Base-by-base conservation (phyloP, 2,888 invertebrate species). In the Vandiemenella viatica region DNA sequence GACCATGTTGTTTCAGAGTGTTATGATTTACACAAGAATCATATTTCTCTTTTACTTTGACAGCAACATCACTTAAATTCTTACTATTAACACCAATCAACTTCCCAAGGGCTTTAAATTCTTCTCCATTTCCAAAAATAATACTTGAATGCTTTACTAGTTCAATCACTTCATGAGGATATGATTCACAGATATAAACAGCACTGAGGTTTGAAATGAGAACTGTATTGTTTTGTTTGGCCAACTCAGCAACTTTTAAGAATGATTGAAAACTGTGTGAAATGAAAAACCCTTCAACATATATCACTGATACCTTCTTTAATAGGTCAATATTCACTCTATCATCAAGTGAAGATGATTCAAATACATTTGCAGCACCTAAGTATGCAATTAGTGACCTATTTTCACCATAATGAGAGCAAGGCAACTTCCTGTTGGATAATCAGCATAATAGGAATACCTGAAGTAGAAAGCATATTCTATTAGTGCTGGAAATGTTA, bases 261-360 rank as follows among this genome's bases (percentile, higher is more conserved):
- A 70, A 68, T 4, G 69, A 65, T 19, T 67, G 64, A 23, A 62
- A 60, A 19, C 74, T 66, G 19, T 73, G 65, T 0, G 73, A 70
- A 41, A 77, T 59, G 59, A 77, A 77, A 60, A 72, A 77, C 5
- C 74, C 75, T 62, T 76, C 76, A 46, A 77, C 63, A 55, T 75
- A 75, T 23, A 74, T 58, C 19, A 67, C 56, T 45, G 61, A 53
- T 5, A 62, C 60, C 18, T 55, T 50, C 18, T 60, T 49, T 13
- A 66, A 51, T n/a, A 60, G 42, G 0, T 47, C n/a, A 10, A 50
- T 40, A 22, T 61, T 58, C 22, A 58, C 53, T 20, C 62, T 37
- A 50, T 38, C 53, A 53, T 54, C 57, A 57, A 59, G 10, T 70
- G 60, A 55, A 63, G 63, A 15, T 63, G 59, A 21, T 64, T 53